phyloP scores from a whole-genome alignment of 64 coral and sea anemone genomes.

The Acropora tenuis region DNA sequence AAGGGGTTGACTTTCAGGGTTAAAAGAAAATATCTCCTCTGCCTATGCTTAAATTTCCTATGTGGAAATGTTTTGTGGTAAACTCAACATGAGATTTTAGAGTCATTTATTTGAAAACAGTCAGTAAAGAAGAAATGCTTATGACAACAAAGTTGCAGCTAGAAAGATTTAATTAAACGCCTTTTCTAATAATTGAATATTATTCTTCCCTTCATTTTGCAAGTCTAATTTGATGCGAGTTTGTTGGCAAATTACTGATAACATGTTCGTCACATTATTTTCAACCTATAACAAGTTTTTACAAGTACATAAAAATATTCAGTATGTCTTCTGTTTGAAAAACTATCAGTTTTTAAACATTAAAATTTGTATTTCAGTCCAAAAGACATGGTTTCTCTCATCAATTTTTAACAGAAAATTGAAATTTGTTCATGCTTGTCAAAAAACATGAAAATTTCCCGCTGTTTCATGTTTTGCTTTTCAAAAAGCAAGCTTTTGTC shows the following conservation, averaged over 20 bases:
- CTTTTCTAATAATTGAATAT: too few species aligned
- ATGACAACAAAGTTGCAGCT: too few species aligned
- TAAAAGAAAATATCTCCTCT: too few species aligned
- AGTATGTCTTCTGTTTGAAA: neutral
- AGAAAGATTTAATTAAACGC: too few species aligned
- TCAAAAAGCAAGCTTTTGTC: neutral
- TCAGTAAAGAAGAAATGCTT: too few species aligned
- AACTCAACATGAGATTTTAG: too few species aligned
- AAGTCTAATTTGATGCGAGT: too few species aligned
- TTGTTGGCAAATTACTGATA: neutral
- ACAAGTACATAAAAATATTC: neutral
- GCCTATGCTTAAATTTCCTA: too few species aligned
- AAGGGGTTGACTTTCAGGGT: too few species aligned
- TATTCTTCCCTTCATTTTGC: too few species aligned
- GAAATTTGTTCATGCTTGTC: neutral
- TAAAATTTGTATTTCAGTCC: neutral
- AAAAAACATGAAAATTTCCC: constrained; percentile 20
- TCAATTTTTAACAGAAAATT: constrained; percentile 9
- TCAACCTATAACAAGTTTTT: neutral
- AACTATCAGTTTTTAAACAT: neutral
- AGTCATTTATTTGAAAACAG: too few species aligned
- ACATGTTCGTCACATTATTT: neutral
- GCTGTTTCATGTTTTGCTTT: constrained; percentile 2
- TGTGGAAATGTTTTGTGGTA: too few species aligned
- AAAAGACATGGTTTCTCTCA: neutral